Evolutionary conservation across 2,888 invertebrate genomes (phyloP), one percentile per base, ranked within the genome.

Genomic region (Stictocephala bisonia): DNA sequence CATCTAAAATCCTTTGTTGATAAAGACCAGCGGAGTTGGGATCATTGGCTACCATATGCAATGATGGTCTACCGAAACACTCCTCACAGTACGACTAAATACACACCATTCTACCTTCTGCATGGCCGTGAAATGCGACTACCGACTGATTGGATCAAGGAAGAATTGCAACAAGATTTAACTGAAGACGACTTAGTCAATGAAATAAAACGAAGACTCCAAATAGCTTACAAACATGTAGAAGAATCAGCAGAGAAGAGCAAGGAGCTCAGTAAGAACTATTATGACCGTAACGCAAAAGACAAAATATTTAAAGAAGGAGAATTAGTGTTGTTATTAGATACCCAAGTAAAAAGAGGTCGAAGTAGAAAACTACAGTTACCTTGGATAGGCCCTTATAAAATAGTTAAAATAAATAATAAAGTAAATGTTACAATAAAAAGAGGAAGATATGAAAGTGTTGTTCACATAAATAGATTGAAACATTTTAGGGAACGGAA

Each of bases 1-100:
- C 81, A 81, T 71, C 40, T 83, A 1, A 78, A 79, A 73, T 79
- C 81, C 68, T 82, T 77, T 66, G 80, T 81, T 7, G 78, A 77
- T 15, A 3, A 67, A 27, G 69, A 80, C 13, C 78, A 79, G 75
- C 72, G 71, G 4, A 78, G 82, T 70, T 83, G 82, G 82, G 81
- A 82, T 67, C 74, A 79, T 41, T 80, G 78, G 74, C 48, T 83
- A 20, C 73, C 75, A 13, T 78, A 79, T 48, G 79, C 80, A 0
- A 78, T 80, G 75, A 80, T 81, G 41, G 78, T 78, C 0, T 81
- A 83, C 72, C 4, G 81, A 50, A 78, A 79, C 0, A 75, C 78
- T 4, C 74, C 77, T 0, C 81, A 82, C 72, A 74, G 74, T 24
- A 79, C 81, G 11, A 77, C 75, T 7, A 71, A 69, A 0, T 73